phyloP scores from a whole-genome alignment of 1,140 invertebrate genomes.

The Zaprionus gabonicus region DNA sequence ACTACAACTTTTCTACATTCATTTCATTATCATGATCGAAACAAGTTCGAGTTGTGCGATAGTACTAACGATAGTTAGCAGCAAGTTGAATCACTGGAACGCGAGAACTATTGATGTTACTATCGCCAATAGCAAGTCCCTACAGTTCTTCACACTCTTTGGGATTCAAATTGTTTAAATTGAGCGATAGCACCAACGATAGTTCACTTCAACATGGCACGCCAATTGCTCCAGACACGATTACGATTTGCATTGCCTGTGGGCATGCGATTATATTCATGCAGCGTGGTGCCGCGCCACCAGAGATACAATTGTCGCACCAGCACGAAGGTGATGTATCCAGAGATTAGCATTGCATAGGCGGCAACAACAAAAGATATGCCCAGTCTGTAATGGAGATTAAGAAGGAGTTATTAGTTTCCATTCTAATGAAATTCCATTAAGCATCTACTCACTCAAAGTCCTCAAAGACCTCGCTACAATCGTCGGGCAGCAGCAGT shows the following conservation, averaged over 20 bases:
- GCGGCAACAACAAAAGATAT: conserved; percentile 75
- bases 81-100: too few species aligned
- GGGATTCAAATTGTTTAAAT: background rate
- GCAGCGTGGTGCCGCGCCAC: conserved; percentile 63
- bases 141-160: background rate
- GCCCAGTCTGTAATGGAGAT: conserved; percentile 50
- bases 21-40: background rate
- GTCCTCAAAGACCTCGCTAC: conserved; percentile 84
- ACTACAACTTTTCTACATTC: background rate
- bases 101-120: too few species aligned
- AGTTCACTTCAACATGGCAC: conserved; percentile 59
- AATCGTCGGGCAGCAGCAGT: conserved; percentile 85
- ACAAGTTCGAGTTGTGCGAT: too few species aligned
- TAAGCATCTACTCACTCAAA: conserved; percentile 73
- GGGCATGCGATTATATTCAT: conserved; percentile 76
- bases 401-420: too few species aligned
- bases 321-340: conserved; percentile 54
- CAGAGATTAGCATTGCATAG: conserved; percentile 71
- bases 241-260: conserved; percentile 54
- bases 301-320: conserved; percentile 64
- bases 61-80: too few species aligned
- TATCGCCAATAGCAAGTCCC: too few species aligned
- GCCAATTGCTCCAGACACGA: conserved; percentile 71
- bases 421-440: background rate
- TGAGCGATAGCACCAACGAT: background rate